Base-by-base conservation (phyloP, 2,797 vertebrate species). In the Anguilla pacifica region DNA sequence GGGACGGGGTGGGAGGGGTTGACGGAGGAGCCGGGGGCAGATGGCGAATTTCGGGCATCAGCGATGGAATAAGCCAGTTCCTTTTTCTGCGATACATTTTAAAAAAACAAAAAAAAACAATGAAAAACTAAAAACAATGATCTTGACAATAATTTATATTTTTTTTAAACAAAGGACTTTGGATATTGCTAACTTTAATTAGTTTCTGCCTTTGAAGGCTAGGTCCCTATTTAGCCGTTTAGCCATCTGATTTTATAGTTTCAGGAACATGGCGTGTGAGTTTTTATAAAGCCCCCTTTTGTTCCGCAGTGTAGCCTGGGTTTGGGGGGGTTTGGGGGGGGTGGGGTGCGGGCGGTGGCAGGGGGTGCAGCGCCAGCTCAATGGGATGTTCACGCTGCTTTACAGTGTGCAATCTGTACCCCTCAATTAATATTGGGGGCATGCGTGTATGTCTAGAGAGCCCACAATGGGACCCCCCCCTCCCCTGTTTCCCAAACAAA, bases 401-500 rank as follows among this genome's bases (percentile, higher is more conserved):
- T 83, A 61, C 89, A 51, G 53, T 70, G 57, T 51, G 84, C 28
- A 86, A 25, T 95, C 93, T 90, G 92, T 96, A 95, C 93, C 92
- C 91, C 90, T 89, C 94, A 91, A 94, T 94, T 95, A 95, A 95
- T 94, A 95, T 93, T 28, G 85, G 93, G 91, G 93, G 90, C 94
- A 93, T 94, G 92, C 94, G 91, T 92, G 89, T 92, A 90, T 94
- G 92, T 87, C 57, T 84, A 93, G 72, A 49, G 94, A 95, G 90
- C 92, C 93, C 93, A 94, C 95, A 96, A 95, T 96, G 70, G 28
- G 15, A 35, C 35, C 35, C 35, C 35, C 35, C 94, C 94, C 93
- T 89, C 91, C 92, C 91, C 89, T 90, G 91, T 93, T 92, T 91
- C 91, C 61, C 88, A 90, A 88, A 94, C 89, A 93, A 89, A 91